Conservation (phyloP, 2,888 invertebrate species). For the Strigamia crassipes region DNA sequence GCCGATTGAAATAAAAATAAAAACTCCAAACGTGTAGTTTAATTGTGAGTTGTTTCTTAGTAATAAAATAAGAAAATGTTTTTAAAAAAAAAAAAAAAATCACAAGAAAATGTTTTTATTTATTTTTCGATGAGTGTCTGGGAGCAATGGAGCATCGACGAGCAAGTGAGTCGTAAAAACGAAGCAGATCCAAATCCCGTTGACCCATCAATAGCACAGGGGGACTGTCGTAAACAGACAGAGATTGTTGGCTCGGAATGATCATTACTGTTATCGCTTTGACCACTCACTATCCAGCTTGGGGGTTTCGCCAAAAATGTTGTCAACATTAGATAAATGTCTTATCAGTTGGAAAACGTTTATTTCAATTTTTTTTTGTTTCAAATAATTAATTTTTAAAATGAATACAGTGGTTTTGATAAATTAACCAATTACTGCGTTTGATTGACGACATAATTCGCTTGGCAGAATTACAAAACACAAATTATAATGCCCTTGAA, state of each 20-base stretch:
- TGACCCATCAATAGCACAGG: conserved; percentile 27
- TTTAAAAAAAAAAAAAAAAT: too few species aligned
- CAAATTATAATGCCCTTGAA: conserved; percentile 3
- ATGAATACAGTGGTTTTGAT: not conserved
- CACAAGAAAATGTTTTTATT: too few species aligned
- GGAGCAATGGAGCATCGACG: conserved; percentile 29
- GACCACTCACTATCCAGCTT: conserved; percentile 1
- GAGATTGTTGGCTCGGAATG: conserved; percentile 15
- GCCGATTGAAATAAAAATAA: too few species aligned
- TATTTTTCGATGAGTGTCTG: conserved; percentile 16
- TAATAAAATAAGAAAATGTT: too few species aligned
- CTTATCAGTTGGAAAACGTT: not conserved
- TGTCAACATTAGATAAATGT: not conserved
- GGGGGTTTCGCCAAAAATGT: not conserved
- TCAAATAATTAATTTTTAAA: not conserved
- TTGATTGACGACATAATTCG: conserved; percentile 11
- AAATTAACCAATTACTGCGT: not conserved
- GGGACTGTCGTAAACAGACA: conserved; percentile 26
- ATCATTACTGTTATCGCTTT: conserved; percentile 42
- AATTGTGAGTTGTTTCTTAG: not conserved
- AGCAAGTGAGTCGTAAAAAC: not conserved
- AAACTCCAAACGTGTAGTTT: too few species aligned
- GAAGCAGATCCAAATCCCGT: conserved; percentile 36
- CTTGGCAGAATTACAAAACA: not conserved
- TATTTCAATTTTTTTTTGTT: not conserved